Conservation (phyloP, 2,888 invertebrate species). For the Willowsia nigromaculata region DNA sequence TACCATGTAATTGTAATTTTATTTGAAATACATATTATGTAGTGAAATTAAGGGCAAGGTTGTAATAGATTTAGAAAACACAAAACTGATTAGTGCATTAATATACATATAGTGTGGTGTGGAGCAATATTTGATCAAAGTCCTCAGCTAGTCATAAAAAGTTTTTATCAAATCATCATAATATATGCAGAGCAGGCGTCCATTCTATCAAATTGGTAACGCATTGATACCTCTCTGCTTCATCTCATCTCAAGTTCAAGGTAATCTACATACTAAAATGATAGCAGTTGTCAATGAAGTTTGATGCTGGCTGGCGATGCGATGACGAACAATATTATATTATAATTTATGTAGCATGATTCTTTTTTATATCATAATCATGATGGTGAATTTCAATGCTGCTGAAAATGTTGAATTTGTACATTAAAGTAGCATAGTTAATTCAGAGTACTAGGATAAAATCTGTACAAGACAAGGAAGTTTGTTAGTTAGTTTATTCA, state of each 20-base stretch:
- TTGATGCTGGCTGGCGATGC: not conserved
- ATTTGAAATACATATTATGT: too few species aligned
- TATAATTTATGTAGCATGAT: not conserved
- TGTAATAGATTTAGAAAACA: too few species aligned
- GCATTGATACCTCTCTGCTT: not conserved
- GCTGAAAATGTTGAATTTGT: too few species aligned
- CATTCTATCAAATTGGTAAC: not conserved
- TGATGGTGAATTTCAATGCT: too few species aligned
- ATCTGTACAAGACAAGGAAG: not conserved
- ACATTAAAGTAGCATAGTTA: not conserved
- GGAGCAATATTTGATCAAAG: too few species aligned
- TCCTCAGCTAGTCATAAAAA: not conserved
- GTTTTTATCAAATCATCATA: not conserved
- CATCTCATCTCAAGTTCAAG: conserved; percentile 52
- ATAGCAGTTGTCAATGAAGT: conserved; percentile 1
- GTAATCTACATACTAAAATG: conserved; percentile 39
- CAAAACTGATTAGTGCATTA: too few species aligned
- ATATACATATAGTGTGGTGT: too few species aligned
- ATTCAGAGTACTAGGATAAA: not conserved
- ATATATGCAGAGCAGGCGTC: not conserved
- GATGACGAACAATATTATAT: not conserved
- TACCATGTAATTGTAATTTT: too few species aligned
- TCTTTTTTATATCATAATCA: not conserved
- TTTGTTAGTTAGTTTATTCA: not conserved
- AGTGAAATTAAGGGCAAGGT: too few species aligned